Evolutionary conservation across 2,888 invertebrate species (phyloP), one percentile per base, ranked within the genome.

Genomic region (Napeogenes sylphis): DNA sequence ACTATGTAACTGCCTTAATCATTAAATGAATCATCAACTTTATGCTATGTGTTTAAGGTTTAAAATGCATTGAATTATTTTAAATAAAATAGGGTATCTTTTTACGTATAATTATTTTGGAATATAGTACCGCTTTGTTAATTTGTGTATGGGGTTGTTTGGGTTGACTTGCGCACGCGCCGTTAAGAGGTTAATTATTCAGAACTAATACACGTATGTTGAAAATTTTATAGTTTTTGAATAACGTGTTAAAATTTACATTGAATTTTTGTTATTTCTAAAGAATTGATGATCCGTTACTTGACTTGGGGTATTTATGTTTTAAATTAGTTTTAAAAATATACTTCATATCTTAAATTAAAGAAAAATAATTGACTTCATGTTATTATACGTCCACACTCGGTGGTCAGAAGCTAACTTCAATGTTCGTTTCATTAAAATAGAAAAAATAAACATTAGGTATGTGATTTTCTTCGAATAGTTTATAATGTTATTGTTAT

Each of bases 81-180:
- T 2, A 14, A 2, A 32, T 46, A 70, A 70, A 73, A 75, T 73
- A 71, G 73, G 75, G 73, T 76, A 68, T 72, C 74, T 70, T 72
- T 77, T 77, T 78, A 78, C 70, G 80, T 80, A 82, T 79, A 85
- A 85, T 87, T 84, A 82, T 81, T 81, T 80, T 74, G 80, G 80
- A 85, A 85, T 83, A 79, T 80, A 78, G 84, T 87, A 89, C 87
- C 89, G 89, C 84, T 87, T 87, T 89, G 89, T 89, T 88, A 88
- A 90, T 90, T 90, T 89, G 85, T 90, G 90, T 90, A 87, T 75
- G 78, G 80, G 86, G 82, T 74, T 75, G 71, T 83, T 79, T 75
- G 75, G 76, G 73, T 76, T 75, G 75, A 74, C 70, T 69, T 77
- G 86, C 85, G 88, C 89, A 85, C 87, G 85, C 85, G 88, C 78